Evolutionary conservation across 2,888 invertebrate species (phyloP), one percentile per base, ranked within the genome.

Genomic region (Heliconius hortense): DNA sequence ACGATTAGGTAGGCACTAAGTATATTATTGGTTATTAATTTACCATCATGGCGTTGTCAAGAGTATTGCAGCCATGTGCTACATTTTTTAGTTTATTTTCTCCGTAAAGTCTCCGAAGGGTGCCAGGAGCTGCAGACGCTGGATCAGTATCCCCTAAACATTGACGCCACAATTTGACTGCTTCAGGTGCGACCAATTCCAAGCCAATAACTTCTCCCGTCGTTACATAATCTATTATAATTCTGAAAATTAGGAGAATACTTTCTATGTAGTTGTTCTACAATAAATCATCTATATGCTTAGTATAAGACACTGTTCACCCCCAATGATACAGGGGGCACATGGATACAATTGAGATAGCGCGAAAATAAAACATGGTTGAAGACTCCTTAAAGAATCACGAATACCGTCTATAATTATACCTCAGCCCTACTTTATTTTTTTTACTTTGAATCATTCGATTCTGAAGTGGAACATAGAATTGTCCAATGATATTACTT

Each of bases 121-220:
- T 95, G 10, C 94, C 91, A 0, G 96, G 96, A 63, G 94, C 92
- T 1, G 96, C 96, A 43, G 94, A 90, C 0, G 85, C 83, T 0
- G 96, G 95, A 84, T 97, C 95, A 0, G 93, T 93, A 8, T 95
- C 95, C 7, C 97, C 97, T 69, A 97, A 90, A 72, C 96, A 89
- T 71, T 95, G 88, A 11, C 94, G 91, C 96, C 96, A 97, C 78
- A 93, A 94, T n/a, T 89, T 84, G 0, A 97, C 92, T 2, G 96
- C 96, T 82, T 96, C 91, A 69, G 96, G 95, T 0, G 96, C 97
- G 62, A 97, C 95, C 73, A 98, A 84, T 87, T 97, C 97, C 82
- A 98, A 85, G 0, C 96, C 97, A 78, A 97, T 91, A 4, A 97
- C 94, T 76, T 97, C 96, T 4, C 96, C 97, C 72, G 96, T 95